These are phyloP conservation scores for Hemithea aestivaria DNA, from an alignment of 2,888 invertebrate species.

Conservation along the genomic window DNA sequence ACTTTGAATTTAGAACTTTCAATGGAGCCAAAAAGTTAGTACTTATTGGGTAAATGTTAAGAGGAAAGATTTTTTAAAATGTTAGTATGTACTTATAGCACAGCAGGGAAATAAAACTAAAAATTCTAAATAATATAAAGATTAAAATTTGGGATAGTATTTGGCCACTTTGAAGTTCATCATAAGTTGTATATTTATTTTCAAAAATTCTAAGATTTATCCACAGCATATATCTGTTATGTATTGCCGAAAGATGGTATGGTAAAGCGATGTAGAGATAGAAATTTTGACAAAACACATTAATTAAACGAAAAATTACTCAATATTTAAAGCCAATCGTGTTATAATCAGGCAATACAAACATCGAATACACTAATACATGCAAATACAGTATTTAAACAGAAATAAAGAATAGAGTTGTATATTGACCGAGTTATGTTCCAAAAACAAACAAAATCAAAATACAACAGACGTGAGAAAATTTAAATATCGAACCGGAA, in stretches of 20 bases:
- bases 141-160: too few species aligned
- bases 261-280: conserved; percentile 54
- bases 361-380: conserved; percentile 33
- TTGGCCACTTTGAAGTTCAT: conserved; percentile 10
- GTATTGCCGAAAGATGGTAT: conserved; percentile 68
- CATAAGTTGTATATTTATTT: conserved; percentile 1
- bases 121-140: too few species aligned
- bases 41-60: too few species aligned
- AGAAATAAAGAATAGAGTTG: conserved; percentile 15
- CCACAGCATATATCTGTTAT: conserved; percentile 48
- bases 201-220: conserved; percentile 15
- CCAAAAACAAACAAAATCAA: conserved; percentile 14
- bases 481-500: conserved; percentile 3
- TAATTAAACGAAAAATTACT: conserved; percentile 24
- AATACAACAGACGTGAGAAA: conserved; percentile 10
- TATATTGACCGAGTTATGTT: conserved; percentile 24
- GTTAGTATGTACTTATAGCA: too few species aligned
- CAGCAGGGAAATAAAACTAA: too few species aligned
- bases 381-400: conserved; percentile 23
- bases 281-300: conserved; percentile 51
- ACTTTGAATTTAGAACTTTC: not conserved
- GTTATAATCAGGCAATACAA: conserved; percentile 66
- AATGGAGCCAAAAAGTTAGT: conserved; percentile 12
- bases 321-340: conserved; percentile 53
- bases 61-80: too few species aligned